Conservation (phyloP, 2,888 invertebrate species). For the Hirtodrosophila trivittata region DNA sequence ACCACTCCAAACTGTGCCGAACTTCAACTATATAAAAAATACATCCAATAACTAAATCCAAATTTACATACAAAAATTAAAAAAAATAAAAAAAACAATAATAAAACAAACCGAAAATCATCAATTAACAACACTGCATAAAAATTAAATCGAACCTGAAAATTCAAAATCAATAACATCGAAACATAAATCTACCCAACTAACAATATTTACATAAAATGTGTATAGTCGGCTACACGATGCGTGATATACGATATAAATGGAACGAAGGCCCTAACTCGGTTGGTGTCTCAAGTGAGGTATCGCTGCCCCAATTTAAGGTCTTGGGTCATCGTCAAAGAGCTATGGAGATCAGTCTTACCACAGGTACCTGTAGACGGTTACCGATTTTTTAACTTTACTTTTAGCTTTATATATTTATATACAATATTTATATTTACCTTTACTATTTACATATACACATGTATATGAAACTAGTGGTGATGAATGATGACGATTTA, state of each 20-base stretch:
- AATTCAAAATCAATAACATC: constrained; percentile 29
- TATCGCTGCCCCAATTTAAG: constrained; percentile 98
- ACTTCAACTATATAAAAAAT: constrained; percentile 40
- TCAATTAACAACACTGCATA: too few relatives aligned
- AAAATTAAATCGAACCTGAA: constrained; percentile 27
- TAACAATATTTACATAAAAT: constrained; percentile 30
- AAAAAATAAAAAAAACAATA: constrained; percentile 39
- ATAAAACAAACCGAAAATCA: constrained; percentile 29
- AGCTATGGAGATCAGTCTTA: constrained; percentile 97
- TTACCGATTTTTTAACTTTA: constrained; percentile 83
- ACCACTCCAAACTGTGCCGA: constrained; percentile 54
- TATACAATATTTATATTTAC: constrained; percentile 28
- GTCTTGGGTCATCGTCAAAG: constrained; percentile 98
- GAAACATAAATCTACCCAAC: constrained; percentile 19
- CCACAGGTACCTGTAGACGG: constrained; percentile 92
- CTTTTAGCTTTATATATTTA: constrained; percentile 55
- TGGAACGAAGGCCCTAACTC: constrained; percentile 98
- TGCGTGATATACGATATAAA: constrained; percentile 98
- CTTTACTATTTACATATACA: constrained; percentile 20
- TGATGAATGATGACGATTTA: constrained; percentile 41
- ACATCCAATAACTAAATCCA: constrained; percentile 14
- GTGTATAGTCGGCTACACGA: constrained; percentile 96
- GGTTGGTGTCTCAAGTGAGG: constrained; percentile 97
- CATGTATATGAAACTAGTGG: constrained; percentile 40
- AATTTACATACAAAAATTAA: constrained; percentile 34